phyloP scores from a whole-genome alignment of 92 coral and sea anemone genomes.

The Umimayanthus chanpuru region DNA sequence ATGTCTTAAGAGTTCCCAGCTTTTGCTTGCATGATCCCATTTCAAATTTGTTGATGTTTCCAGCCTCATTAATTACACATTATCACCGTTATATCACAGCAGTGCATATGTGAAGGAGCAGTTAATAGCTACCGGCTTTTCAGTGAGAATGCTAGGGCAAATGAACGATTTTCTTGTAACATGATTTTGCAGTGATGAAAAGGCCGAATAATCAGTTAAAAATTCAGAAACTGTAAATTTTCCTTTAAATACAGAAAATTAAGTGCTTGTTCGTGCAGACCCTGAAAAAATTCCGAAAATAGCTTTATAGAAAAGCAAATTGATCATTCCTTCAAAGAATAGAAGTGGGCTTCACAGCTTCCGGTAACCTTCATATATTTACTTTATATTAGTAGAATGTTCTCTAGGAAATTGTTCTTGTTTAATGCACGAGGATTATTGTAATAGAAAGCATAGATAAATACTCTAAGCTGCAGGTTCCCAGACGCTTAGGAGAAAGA shows the following conservation, averaged over 20 bases:
- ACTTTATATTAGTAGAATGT: background rate
- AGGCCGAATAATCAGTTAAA: too few species aligned
- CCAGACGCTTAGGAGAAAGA: background rate
- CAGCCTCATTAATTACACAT: background rate
- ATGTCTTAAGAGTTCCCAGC: background rate
- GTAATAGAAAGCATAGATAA: background rate
- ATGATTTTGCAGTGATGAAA: background rate
- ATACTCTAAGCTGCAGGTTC: background rate
- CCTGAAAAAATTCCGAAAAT: too few species aligned
- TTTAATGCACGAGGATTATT: background rate
- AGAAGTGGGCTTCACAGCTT: too few species aligned
- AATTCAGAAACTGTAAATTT: background rate
- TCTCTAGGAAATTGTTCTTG: background rate
- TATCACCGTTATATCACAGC: conserved; percentile 23
- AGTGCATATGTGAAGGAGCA: background rate
- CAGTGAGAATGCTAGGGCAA: background rate
- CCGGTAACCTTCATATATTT: too few species aligned
- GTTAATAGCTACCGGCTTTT: background rate
- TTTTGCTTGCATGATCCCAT: background rate
- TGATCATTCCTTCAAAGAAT: too few species aligned
- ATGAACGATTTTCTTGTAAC: background rate
- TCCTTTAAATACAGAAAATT: background rate
- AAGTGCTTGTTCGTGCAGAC: background rate
- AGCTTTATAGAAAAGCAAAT: too few species aligned
- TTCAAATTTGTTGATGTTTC: background rate